Percentiles rank a stretch among this genome's conserved stretches.
Conservation (phyloP, 2,113 vertebrate species). For the Alethe castanea region DNA sequence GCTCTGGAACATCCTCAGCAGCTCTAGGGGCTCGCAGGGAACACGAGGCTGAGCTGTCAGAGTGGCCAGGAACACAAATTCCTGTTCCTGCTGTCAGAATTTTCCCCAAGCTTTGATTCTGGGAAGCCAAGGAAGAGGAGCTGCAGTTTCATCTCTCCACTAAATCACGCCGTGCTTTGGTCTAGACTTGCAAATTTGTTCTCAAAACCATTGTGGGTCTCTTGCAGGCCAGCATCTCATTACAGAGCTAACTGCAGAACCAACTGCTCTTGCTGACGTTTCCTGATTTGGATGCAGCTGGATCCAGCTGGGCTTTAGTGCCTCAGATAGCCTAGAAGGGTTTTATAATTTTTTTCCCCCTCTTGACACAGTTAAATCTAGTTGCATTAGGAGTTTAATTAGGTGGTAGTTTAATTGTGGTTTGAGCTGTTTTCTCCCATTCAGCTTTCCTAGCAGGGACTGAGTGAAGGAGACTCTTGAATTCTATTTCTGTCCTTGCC, state of each 20-base stretch:
- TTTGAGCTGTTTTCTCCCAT: constrained; percentile 22
- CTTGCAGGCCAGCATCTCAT: constrained; percentile 31
- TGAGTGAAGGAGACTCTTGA: constrained; percentile 10
- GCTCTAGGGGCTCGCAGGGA: neutral
- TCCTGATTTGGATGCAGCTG: constrained; percentile 48
- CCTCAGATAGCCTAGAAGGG: neutral
- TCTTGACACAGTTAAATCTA: constrained; percentile 30
- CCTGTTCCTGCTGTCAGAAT: neutral
- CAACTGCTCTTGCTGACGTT: constrained; percentile 3
- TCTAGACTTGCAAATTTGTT: constrained; percentile 36
- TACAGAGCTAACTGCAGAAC: constrained; percentile 15
- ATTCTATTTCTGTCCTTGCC: constrained; percentile 32
- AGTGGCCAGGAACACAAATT: neutral
- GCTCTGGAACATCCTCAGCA: neutral
- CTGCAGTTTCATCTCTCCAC: neutral
- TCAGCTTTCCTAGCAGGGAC: constrained; percentile 18
- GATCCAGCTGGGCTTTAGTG: constrained; percentile 22
- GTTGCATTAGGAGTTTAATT: constrained; percentile 57
- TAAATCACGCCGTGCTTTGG: neutral
- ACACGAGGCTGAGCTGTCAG: neutral
- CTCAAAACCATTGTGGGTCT: neutral
- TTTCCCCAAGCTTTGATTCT: neutral
- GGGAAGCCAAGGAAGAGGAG: neutral
- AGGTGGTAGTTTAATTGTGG: constrained; percentile 55
- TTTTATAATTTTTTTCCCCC: neutral